Evolutionary conservation across 2,797 vertebrate genomes (phyloP).

Genomic region (Sebastes vulpes): DNA sequence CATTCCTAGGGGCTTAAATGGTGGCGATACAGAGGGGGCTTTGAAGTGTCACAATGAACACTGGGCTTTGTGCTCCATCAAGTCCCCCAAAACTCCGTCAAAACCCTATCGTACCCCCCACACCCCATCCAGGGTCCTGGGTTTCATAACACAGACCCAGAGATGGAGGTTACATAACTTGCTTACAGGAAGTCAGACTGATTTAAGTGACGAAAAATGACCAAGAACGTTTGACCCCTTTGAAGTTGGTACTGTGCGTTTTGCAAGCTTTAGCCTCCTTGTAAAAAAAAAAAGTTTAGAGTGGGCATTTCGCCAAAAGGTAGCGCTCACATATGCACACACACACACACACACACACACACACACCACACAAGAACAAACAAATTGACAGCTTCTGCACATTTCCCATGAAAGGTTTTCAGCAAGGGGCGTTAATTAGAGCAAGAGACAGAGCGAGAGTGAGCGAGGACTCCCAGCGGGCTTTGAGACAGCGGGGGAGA

Average conservation of each 20-base stretch:
- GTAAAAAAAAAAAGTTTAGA: conserved; percentile 10
- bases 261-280: conserved; percentile 16
- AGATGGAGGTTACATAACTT: conserved; percentile 73
- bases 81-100: conserved; percentile 47
- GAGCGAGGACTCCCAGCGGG: conserved; percentile 57
- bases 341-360: neutral
- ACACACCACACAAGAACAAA: neutral
- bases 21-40: conserved; percentile 73
- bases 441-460: conserved; percentile 52
- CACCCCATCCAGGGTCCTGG: conserved; percentile 32
- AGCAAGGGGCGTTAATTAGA: conserved; percentile 65
- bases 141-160: conserved; percentile 65
- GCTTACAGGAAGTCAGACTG: conserved; percentile 51
- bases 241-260: conserved; percentile 34
- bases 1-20: conserved; percentile 75
- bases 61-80: conserved; percentile 76
- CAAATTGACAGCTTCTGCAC: conserved; percentile 34
- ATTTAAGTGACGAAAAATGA: conserved; percentile 64
- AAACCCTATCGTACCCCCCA: conserved; percentile 8
- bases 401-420: conserved; percentile 58
- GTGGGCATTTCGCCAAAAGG: conserved; percentile 20
- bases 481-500: conserved; percentile 46
- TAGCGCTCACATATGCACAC: neutral
- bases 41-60: conserved; percentile 85
- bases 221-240: conserved; percentile 29